Evolutionary conservation across 2,888 invertebrate species (phyloP).

Genomic region (Agriopis leucophaearia): DNA sequence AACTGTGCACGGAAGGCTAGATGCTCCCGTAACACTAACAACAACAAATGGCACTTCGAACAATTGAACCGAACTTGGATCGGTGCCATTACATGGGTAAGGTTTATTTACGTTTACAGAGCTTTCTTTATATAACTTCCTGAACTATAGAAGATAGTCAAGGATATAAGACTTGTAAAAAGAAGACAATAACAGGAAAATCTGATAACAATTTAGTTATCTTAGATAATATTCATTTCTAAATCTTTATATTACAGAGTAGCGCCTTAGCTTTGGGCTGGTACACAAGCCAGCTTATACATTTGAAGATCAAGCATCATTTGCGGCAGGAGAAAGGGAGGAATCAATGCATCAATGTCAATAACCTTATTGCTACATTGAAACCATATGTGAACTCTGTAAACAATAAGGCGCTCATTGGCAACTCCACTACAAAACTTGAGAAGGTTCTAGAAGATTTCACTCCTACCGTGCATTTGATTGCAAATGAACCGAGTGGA

Average conservation of each 20-base stretch:
- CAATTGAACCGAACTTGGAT: constrained; percentile 78
- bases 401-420: constrained; percentile 56
- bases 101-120: constrained; percentile 36
- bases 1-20: constrained; percentile 61
- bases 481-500: constrained; percentile 72
- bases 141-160: not conserved
- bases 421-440: constrained; percentile 59
- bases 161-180: not conserved
- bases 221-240: constrained; percentile 2
- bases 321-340: constrained; percentile 42
- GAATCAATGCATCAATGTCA: constrained; percentile 53
- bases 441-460: constrained; percentile 61
- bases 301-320: constrained; percentile 68
- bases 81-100: constrained; percentile 85
- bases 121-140: constrained; percentile 39
- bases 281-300: constrained; percentile 87
- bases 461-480: constrained; percentile 69
- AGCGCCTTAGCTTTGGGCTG: constrained; percentile 87
- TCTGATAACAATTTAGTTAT: constrained; percentile 2
- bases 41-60: constrained; percentile 76
- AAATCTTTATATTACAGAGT: constrained; percentile 74
- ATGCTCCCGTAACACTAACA: constrained; percentile 68
- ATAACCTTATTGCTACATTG: constrained; percentile 59
- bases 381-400: constrained; percentile 61
- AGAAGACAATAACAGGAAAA: constrained; percentile 1